Evolutionary conservation across 1,140 invertebrate genomes (phyloP), one percentile per base, ranked within the genome.

Genomic region (Drosophila eugracilis): DNA sequence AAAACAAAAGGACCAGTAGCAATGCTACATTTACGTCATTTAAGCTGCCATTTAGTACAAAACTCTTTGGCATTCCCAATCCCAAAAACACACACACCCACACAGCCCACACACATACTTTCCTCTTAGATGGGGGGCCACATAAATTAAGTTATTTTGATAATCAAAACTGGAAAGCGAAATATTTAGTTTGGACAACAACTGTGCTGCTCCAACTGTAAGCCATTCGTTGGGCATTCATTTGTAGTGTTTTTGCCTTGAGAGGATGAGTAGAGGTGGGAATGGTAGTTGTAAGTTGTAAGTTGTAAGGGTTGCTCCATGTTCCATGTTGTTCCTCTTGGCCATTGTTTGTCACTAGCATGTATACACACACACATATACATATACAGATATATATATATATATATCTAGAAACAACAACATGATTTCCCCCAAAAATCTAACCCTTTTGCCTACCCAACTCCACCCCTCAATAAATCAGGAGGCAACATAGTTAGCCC

Each of bases 121-220:
- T n/a, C n/a, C n/a, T n/a, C n/a, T n/a, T n/a, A n/a, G n/a, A n/a
- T n/a, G n/a, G n/a, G n/a, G 54, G 72, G 45, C 49, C 62, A 79
- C 76, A 85, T 85, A 85, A 85, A 85, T 85, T 80, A 86, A 85
- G 80, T 85, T 85, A 85, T 85, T 85, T 86, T 86, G 80, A 85
- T 85, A 85, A 86, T 85, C 80, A 85, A 85, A 85, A 85, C 81
- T 80, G 81, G 63, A 77, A 85, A 77, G 80, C 80, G 80, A 85
- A 85, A 72, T 77, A 58, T 83, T 77, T 69, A 57, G 70, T 63
- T 78, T 75, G 70, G 62, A 54, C 62, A 65, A 52, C 22, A 22
- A n/a, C n/a, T n/a, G 42, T 32, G 30, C 28, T 21, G 39, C 15
- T 36, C 22, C 24, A 44, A 36, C 42, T 15, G 42, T 26, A 22